These are phyloP conservation scores for Aplodontia rufa DNA, from an alignment of 2,113 vertebrate species.

Conservation along the genomic window DNA sequence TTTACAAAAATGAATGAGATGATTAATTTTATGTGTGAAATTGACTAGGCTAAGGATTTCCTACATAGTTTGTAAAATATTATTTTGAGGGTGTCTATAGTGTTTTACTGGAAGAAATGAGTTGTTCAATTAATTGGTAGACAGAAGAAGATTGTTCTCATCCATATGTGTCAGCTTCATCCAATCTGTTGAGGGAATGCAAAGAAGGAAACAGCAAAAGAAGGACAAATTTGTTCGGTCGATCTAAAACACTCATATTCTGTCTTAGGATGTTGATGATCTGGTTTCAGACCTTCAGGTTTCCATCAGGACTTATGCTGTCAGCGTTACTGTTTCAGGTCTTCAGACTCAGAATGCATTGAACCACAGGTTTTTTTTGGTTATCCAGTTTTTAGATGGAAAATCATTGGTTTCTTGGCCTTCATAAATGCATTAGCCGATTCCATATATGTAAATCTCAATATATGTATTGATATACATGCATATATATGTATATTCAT, in stretches of 20 bases:
- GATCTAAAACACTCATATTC: neutral
- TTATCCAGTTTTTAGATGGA: neutral
- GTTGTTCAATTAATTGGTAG: neutral
- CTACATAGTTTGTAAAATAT: neutral
- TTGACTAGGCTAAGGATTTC: neutral
- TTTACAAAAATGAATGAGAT: neutral
- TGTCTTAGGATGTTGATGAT: too few species aligned
- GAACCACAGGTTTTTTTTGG: neutral
- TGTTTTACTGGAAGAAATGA: too few species aligned
- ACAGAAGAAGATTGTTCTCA: neutral
- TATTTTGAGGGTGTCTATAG: neutral
- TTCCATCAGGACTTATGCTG: neutral
- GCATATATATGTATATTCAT: neutral
- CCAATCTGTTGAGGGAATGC: rapidly evolving
- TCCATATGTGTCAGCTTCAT: too few species aligned
- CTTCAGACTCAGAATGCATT: neutral
- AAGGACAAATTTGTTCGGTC: neutral
- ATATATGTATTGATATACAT: too few species aligned
- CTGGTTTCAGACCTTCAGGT: rapidly evolving
- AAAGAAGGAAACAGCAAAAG: too few species aligned
- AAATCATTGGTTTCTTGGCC: neutral
- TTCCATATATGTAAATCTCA: too few species aligned
- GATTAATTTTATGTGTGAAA: neutral
- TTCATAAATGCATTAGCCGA: neutral
- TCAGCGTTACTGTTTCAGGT: too few species aligned